Evolutionary conservation across 2,888 invertebrate species (phyloP).

Genomic region (Metopia argyrocephala): DNA sequence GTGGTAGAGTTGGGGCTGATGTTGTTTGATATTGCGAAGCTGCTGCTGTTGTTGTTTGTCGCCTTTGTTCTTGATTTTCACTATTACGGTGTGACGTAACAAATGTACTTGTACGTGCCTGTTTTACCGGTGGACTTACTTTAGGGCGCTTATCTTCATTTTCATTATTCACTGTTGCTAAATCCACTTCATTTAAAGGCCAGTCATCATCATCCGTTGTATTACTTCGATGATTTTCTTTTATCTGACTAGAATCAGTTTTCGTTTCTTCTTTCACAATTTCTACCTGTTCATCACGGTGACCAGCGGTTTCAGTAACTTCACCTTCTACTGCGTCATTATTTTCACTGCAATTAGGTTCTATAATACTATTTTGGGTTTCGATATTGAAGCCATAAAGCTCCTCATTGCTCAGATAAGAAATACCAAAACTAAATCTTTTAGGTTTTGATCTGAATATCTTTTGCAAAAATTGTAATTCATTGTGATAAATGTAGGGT

Average conservation of each 20-base stretch:
- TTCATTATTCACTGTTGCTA: background rate
- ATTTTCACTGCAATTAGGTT: background rate
- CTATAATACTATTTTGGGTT: background rate
- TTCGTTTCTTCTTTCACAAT: background rate
- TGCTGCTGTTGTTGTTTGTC: too few relatives aligned
- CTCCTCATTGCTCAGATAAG: slow-evolving; percentile 7
- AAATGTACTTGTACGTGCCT: slow-evolving; percentile 20
- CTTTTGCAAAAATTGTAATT: slow-evolving; percentile 53
- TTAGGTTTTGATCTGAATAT: slow-evolving; percentile 38
- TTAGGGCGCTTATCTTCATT: background rate
- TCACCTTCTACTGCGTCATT: background rate
- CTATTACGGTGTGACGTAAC: background rate
- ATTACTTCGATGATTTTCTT: background rate
- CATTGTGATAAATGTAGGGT: slow-evolving; percentile 51
- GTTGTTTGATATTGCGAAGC: too few relatives aligned
- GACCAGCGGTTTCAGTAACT: background rate
- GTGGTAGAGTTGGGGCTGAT: too few relatives aligned
- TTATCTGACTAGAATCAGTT: background rate
- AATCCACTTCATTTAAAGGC: slow-evolving; percentile 10
- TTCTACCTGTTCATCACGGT: background rate
- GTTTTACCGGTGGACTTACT: background rate
- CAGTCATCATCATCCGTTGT: slow-evolving; percentile 20
- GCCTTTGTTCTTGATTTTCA: background rate
- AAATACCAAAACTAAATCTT: slow-evolving; percentile 8
- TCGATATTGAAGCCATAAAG: slow-evolving; percentile 20